Base-by-base conservation (phyloP, 2,888 invertebrate species). In the Pristionchus entomophagus region DNA sequence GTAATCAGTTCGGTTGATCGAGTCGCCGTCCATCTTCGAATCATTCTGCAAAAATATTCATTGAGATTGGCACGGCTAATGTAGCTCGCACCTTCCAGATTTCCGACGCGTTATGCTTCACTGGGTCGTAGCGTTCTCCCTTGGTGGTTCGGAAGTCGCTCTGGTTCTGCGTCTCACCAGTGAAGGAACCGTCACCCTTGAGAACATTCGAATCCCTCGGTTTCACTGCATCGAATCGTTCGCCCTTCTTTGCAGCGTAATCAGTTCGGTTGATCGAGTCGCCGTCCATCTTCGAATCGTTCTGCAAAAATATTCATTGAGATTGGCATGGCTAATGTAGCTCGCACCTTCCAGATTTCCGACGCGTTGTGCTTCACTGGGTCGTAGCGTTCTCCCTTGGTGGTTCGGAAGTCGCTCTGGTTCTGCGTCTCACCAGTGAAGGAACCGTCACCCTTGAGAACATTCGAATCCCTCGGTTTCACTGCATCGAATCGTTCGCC, bases 401-500 rank as follows among this genome's bases (percentile, higher is more conserved):
- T 84, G n/a, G 85, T 56, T 12, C 81, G 51, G 86, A 85, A 91
- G 29, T 90, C 90, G n/a, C 73, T 65, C 56, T 83, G 87, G n/a
- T 86, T 89, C 59, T 84, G 86, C 2, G 89, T 90, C 73, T 87
- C 87, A 3, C 82, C 82, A 19, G 73, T 86, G 80, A 91, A 91
- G 32, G 80, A 32, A 10, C 88, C 91, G 38, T 90, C 87, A 2
- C 88, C 86, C 73, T 87, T 86, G 17, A 91, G 78, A 29, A 91
- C 69, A 49, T 91, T 86, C n/a, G 91, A 88, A 65, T 91, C 91
- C 17, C 69, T 53, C 17, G 91, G 90, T n/a, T 83, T 81, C 56
- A 80, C 86, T 35, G 83, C 51, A 17, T 87, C 90, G 78, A 88
- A 88, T n/a, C 90, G 87, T 56, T 90, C 89, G 10, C 89, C 90